Evolutionary conservation across 1,140 invertebrate genomes (phyloP).

Genomic region (Cepaea nemoralis): DNA sequence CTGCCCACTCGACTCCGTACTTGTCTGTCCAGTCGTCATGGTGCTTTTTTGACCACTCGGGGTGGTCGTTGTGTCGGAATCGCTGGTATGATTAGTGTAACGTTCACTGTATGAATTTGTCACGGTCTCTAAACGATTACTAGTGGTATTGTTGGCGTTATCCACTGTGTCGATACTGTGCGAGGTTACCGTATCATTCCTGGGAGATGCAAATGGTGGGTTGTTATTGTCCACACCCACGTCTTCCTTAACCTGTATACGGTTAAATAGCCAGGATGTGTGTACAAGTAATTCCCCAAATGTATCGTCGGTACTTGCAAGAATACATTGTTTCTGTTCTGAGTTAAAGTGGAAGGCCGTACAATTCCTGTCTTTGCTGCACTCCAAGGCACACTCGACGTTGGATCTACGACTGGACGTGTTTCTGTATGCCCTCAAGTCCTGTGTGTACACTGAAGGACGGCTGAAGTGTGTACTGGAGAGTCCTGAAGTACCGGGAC

Average conservation of each 20-base stretch:
- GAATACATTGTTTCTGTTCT: background rate
- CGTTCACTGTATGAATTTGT: no score
- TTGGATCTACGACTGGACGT: background rate
- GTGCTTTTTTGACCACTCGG: no score
- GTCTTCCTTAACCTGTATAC: background rate
- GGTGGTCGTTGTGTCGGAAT: no score
- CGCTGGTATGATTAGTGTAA: no score
- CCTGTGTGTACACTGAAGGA: no score
- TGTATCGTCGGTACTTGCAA: background rate
- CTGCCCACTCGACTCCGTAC: no score
- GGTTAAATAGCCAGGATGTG: background rate
- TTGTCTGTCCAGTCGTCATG: no score
- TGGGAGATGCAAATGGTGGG: background rate
- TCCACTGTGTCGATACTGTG: no score
- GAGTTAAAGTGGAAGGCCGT: background rate
- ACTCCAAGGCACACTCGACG: background rate
- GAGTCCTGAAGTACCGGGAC: no score
- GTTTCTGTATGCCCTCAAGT: background rate
- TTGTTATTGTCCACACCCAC: background rate
- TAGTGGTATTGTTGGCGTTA: background rate
- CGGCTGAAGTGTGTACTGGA: no score
- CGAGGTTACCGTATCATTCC: background rate
- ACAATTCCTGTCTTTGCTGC: background rate
- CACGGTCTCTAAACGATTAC: no score
- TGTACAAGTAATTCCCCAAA: background rate